Conservation (phyloP, 2,113 vertebrate genomes). For the Pituophis catenifer region DNA sequence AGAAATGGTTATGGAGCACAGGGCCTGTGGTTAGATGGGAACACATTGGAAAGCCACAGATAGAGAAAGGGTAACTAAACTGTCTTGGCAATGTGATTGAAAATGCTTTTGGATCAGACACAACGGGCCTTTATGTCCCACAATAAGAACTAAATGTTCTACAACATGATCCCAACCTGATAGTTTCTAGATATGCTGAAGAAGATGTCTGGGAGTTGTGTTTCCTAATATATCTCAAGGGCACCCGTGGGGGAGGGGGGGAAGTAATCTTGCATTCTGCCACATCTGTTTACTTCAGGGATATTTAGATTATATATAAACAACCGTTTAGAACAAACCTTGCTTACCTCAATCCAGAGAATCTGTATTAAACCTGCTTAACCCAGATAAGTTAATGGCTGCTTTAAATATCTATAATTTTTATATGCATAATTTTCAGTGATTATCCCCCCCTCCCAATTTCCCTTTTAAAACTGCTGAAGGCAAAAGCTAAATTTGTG, state of each 20-base stretch:
- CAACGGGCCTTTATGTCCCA: background rate
- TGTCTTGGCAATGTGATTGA: background rate
- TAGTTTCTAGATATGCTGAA: background rate
- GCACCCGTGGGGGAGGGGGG: background rate
- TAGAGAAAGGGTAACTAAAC: background rate
- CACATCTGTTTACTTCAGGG: background rate
- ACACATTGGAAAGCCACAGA: background rate
- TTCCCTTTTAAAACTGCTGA: conserved; percentile 38
- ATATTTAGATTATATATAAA: conserved; percentile 9
- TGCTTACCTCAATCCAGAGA: conserved; percentile 28
- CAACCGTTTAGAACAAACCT: conserved; percentile 31
- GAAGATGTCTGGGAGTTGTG: background rate
- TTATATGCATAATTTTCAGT: conserved; percentile 31
- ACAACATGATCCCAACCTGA: background rate
- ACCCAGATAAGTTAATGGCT: conserved; percentile 41
- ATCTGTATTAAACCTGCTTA: conserved; percentile 36
- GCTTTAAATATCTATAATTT: conserved; percentile 36
- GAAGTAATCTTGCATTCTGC: background rate
- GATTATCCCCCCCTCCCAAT: background rate
- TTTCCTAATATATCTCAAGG: background rate
- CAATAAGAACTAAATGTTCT: background rate
- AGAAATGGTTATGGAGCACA: background rate
- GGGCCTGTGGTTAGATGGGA: background rate
- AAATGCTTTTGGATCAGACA: background rate
- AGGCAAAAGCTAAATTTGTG: conserved; percentile 40